A percentile compares a stretch with the other conserved stretches of the same genome.
Evolutionary conservation across 1,140 invertebrate species (phyloP).

Genomic region (Physella acuta): DNA sequence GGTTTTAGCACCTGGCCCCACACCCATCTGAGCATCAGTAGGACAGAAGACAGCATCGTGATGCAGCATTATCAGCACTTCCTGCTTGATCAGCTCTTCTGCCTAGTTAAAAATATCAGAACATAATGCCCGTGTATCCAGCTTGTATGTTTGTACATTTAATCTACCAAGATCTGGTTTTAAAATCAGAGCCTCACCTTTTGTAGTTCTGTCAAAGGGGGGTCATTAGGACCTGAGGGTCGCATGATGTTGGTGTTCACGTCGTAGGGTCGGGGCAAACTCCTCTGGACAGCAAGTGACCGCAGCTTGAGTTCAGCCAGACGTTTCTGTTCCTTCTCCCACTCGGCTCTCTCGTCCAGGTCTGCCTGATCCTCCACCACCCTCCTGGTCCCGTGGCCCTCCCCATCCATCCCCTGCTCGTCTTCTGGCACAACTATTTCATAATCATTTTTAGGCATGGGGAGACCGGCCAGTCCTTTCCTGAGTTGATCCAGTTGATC

Average conservation of each 20-base stretch:
- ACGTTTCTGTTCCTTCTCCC: conserved; percentile 67
- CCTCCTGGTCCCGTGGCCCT: conserved; percentile 31
- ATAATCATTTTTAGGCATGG: conserved; percentile 93
- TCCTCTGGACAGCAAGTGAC: conserved; percentile 85
- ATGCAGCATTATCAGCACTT: conserved; percentile 95
- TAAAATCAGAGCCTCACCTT: conserved; percentile 63
- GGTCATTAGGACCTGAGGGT: conserved; percentile 68
- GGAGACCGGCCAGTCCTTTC: conserved; percentile 76
- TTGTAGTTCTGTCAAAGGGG: conserved; percentile 82
- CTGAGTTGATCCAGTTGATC: conserved; percentile 69
- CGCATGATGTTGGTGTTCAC: conserved; percentile 79
- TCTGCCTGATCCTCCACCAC: conserved; percentile 74
- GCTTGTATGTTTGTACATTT: no score
- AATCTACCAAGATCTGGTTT: no score
- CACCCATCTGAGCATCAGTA: conserved; percentile 56
- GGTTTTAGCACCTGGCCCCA: conserved; percentile 52
- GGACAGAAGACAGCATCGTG: conserved; percentile 72
- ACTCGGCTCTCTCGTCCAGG: conserved; percentile 70
- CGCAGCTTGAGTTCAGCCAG: conserved; percentile 74
- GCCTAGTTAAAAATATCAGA: no score
- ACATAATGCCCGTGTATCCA: no score
- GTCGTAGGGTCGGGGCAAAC: conserved; percentile 84
- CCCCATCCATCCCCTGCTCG: conserved; percentile 64
- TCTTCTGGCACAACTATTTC: conserved; percentile 95
- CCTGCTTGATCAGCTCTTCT: conserved; percentile 94